Evolutionary conservation across 1,140 invertebrate genomes (phyloP).

Genomic region (Macrocentrus cingulum): DNA sequence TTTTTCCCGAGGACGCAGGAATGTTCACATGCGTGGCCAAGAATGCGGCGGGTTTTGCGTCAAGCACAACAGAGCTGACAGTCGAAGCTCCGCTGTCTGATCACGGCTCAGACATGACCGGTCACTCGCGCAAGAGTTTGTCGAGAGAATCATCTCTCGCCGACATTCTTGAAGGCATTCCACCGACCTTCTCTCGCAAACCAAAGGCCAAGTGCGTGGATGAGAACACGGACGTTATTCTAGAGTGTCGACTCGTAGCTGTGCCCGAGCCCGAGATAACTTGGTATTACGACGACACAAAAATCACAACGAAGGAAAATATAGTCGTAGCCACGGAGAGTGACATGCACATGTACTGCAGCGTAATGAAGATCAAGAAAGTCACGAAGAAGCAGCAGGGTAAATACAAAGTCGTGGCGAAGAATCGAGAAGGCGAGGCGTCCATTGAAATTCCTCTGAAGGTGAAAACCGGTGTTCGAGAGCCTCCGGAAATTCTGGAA

Average conservation of each 20-base stretch:
- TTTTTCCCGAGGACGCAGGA: slow-evolving; percentile 96
- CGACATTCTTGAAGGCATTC: slow-evolving; percentile 89
- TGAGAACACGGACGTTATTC: slow-evolving; percentile 75
- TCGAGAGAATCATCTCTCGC: slow-evolving; percentile 87
- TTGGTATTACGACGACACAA: slow-evolving; percentile 78
- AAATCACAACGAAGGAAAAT: slow-evolving; percentile 67
- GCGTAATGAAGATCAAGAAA: slow-evolving; percentile 76
- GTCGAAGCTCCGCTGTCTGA: slow-evolving; percentile 86
- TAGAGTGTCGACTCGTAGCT: slow-evolving; percentile 84
- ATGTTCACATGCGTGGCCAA: slow-evolving; percentile 96
- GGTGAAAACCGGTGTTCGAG: slow-evolving; percentile 70
- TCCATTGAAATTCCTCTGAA: slow-evolving; percentile 79
- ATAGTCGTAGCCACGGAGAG: slow-evolving; percentile 75
- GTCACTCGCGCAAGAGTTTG: slow-evolving; percentile 76
- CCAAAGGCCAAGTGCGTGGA: slow-evolving; percentile 82
- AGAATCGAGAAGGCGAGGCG: slow-evolving; percentile 88
- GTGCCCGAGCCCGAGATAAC: slow-evolving; percentile 87
- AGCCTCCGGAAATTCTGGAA: slow-evolving; percentile 80
- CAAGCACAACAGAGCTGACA: slow-evolving; percentile 85
- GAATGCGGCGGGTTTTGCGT: slow-evolving; percentile 90
- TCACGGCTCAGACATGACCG: slow-evolving; percentile 82
- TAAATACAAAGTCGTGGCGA: slow-evolving; percentile 82
- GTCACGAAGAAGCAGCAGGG: slow-evolving; percentile 82
- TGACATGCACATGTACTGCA: slow-evolving; percentile 89
- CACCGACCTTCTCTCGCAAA: slow-evolving; percentile 87